A percentile compares a stretch with the other conserved stretches of the same genome.
These are phyloP conservation scores for Diabrotica virgifera DNA, from an alignment of 1,140 invertebrate species.

Conservation along the genomic window DNA sequence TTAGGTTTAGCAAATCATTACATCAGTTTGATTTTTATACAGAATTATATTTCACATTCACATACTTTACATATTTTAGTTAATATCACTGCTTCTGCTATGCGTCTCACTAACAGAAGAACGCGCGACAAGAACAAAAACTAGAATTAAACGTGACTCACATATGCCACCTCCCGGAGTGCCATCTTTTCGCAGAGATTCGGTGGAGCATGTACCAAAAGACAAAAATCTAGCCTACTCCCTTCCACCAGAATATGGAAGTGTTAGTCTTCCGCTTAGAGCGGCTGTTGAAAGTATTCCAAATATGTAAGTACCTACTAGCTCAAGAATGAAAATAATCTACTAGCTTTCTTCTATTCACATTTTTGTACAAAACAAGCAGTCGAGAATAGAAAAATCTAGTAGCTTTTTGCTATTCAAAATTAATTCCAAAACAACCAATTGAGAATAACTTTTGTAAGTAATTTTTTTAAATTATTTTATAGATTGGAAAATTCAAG, in stretches of 20 bases:
- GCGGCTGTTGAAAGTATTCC: slow-evolving; percentile 59
- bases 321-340: background rate
- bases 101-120: slow-evolving; percentile 20
- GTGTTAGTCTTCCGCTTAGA: slow-evolving; percentile 52
- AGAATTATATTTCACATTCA: too few species aligned
- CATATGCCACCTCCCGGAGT: slow-evolving; percentile 35
- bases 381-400: too few species aligned
- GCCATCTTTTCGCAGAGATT: slow-evolving; percentile 52
- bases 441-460: too few species aligned
- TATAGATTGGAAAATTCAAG: slow-evolving; percentile 31
- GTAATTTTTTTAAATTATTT: too few species aligned
- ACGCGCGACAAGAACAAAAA: slow-evolving; percentile 15
- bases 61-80: too few species aligned
- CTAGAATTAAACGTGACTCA: slow-evolving; percentile 17
- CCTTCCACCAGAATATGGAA: slow-evolving; percentile 40
- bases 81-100: too few species aligned
- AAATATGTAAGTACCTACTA: slow-evolving; percentile 39
- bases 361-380: too few species aligned
- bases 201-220: slow-evolving; percentile 52
- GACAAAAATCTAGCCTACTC: slow-evolving; percentile 28
- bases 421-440: too few species aligned
- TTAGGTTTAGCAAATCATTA: too few species aligned
- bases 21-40: too few species aligned
- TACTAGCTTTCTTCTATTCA: too few species aligned
- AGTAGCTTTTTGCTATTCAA: too few species aligned